A percentile compares a stretch with the other conserved stretches of the same genome.
Evolutionary conservation across 2,113 vertebrate species (phyloP).

Genomic region (Riparia riparia): DNA sequence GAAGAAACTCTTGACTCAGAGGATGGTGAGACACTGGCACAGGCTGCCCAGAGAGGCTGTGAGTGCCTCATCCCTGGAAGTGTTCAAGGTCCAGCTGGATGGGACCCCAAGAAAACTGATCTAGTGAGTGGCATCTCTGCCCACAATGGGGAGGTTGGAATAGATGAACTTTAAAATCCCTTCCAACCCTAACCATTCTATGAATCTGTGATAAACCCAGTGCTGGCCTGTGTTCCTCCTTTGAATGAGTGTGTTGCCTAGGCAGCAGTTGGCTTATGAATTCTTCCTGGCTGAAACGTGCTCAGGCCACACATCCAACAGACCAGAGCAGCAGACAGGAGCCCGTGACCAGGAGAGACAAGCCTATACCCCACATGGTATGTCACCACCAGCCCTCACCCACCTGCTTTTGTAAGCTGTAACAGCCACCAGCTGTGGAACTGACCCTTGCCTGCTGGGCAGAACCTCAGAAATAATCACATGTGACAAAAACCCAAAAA

Average conservation of each 20-base stretch:
- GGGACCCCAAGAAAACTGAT: neutral
- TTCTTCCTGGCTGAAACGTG: neutral
- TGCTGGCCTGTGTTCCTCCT: neutral
- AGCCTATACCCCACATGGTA: fast-evolving
- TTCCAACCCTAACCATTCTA: neutral
- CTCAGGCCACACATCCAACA: neutral
- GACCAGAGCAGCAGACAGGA: neutral
- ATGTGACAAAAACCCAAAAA: neutral
- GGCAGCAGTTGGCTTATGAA: neutral
- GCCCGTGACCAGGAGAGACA: neutral
- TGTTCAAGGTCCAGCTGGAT: neutral
- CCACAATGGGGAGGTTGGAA: neutral
- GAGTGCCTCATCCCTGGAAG: neutral
- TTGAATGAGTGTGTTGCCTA: neutral
- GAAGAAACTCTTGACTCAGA: neutral
- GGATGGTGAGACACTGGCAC: neutral
- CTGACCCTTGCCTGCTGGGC: neutral
- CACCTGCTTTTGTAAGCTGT: neutral
- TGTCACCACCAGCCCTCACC: neutral
- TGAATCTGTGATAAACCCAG: neutral
- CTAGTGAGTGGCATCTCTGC: neutral
- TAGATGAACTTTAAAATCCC: neutral
- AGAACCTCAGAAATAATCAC: neutral
- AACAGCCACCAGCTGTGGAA: neutral
- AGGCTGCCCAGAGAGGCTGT: neutral